These are phyloP conservation scores for Chunga burmeisteri DNA, from an alignment of 2,113 vertebrate genomes.

Conservation along the genomic window DNA sequence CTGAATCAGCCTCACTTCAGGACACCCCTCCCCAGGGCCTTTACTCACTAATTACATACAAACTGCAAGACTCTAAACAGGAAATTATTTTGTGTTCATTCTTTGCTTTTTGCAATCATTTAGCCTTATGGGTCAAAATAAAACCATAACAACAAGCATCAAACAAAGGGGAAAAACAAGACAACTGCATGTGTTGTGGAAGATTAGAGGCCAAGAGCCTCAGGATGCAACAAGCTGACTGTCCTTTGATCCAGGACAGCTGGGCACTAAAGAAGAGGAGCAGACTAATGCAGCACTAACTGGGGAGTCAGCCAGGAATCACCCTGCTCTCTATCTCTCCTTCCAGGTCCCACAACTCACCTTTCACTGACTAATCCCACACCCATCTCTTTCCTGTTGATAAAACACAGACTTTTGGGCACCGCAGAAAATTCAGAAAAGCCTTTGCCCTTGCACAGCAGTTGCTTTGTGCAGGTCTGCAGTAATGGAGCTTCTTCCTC, in stretches of 20 bases:
- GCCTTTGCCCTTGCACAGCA: background rate
- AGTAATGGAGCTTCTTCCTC: background rate
- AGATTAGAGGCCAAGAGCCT: background rate
- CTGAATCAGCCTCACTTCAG: background rate
- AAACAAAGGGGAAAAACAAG: conserved; percentile 14
- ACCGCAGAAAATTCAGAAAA: background rate
- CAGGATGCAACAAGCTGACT: background rate
- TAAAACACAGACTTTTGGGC: background rate
- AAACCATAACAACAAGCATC: conserved; percentile 3
- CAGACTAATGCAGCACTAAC: background rate
- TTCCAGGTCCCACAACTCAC: background rate
- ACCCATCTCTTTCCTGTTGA: background rate
- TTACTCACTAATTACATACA: background rate
- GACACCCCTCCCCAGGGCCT: background rate
- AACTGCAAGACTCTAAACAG: conserved; percentile 8
- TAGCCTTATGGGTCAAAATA: conserved; percentile 29
- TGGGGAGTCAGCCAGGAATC: background rate
- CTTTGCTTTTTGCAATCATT: conserved; percentile 1
- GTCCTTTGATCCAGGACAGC: background rate
- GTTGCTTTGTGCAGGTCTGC: background rate
- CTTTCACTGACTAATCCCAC: background rate
- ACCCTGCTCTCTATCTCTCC: background rate
- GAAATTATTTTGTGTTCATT: conserved; percentile 10
- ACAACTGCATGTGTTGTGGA: background rate
- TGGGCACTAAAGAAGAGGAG: background rate